Evolutionary conservation across 2,113 vertebrate genomes (phyloP).

Genomic region (Salminus brasiliensis): DNA sequence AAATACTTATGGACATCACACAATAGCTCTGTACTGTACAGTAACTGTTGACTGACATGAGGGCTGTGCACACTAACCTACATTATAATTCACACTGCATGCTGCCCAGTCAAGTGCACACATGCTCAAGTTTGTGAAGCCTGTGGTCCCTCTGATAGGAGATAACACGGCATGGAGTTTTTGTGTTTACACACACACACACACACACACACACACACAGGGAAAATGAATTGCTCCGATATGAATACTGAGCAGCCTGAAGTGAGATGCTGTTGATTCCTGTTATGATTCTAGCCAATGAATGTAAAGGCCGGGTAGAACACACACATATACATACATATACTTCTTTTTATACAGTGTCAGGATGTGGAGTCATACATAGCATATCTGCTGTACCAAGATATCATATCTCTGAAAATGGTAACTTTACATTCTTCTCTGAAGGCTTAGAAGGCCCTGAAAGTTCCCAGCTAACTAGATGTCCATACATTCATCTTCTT

Average conservation of each 20-base stretch:
- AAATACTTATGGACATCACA: too few species aligned
- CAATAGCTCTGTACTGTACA: background rate
- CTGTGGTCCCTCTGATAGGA: background rate
- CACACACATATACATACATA: background rate
- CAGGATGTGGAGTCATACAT: background rate
- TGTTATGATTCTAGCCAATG: background rate
- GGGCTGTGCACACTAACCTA: background rate
- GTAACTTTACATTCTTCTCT: too few species aligned
- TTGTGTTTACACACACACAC: background rate
- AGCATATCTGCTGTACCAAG: too few species aligned
- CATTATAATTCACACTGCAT: conserved; percentile 16
- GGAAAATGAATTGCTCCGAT: background rate
- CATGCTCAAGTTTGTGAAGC: background rate
- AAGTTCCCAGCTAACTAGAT: too few species aligned
- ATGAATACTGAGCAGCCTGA: conserved; percentile 12
- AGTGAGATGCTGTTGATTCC: conserved; percentile 9
- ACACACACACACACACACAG: background rate
- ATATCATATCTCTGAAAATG: too few species aligned
- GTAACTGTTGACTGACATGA: background rate
- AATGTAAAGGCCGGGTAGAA: conserved; percentile 12
- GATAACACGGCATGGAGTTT: background rate
- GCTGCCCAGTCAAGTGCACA: background rate
- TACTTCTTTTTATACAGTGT: background rate
- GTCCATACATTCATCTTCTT: too few species aligned
- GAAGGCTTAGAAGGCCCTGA: too few species aligned